Evolutionary conservation across 1,140 invertebrate genomes (phyloP).

Genomic region (Brachionus rotundiformis): DNA sequence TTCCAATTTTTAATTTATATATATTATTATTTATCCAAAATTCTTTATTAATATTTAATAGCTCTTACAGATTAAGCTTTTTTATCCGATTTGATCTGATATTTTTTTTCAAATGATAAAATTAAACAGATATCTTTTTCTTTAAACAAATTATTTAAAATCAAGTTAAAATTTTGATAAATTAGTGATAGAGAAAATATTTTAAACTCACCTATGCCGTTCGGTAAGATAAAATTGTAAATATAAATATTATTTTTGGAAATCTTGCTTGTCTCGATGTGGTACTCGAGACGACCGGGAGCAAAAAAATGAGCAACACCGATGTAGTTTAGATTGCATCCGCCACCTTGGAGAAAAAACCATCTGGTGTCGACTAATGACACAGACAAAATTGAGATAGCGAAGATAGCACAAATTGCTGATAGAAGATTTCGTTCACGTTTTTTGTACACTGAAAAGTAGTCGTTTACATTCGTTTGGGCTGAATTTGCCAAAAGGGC

Average conservation of each 20-base stretch:
- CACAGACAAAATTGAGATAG: conserved; percentile 25
- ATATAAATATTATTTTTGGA: conserved; percentile 37
- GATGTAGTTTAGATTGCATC: conserved; percentile 51
- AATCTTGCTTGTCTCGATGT: conserved; percentile 25
- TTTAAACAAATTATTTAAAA: too few species aligned
- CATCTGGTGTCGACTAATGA: conserved; percentile 38
- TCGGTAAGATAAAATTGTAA: conserved; percentile 48
- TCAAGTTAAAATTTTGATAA: too few species aligned
- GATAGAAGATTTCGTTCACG: conserved; percentile 50
- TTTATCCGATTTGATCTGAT: too few species aligned
- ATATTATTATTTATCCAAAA: too few species aligned
- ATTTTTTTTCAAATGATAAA: too few species aligned
- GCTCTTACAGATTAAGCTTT: too few species aligned
- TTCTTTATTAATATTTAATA: too few species aligned
- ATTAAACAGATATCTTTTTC: too few species aligned
- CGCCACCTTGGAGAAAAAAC: conserved; percentile 46
- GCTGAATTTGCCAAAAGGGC: neutral
- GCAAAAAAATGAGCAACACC: conserved; percentile 51
- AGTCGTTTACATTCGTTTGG: conserved; percentile 10
- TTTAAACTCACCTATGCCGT: conserved; percentile 39
- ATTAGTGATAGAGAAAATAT: neutral
- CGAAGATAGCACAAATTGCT: conserved; percentile 34
- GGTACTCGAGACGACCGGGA: conserved; percentile 41
- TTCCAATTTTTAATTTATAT: too few species aligned
- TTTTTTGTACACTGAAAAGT: conserved; percentile 26